Percentiles rank a stretch among this genome's conserved stretches.
Conservation (phyloP, 2,888 invertebrate species). For the Carterocephalus palaemon region DNA sequence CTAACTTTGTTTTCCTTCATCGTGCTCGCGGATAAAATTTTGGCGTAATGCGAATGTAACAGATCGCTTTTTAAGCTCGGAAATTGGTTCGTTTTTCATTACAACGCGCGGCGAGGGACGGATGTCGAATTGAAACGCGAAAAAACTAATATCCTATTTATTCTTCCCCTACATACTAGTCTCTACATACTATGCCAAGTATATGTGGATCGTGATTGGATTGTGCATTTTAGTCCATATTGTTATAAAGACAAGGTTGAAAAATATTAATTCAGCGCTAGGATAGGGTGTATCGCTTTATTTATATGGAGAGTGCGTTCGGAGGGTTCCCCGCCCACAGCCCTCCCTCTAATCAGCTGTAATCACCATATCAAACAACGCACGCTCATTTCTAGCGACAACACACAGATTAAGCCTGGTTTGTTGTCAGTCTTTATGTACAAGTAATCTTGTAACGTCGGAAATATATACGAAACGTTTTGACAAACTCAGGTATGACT, state of each 20-base stretch:
- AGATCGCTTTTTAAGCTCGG: constrained; percentile 57
- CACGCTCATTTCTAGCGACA: constrained; percentile 73
- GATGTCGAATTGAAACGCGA: constrained; percentile 58
- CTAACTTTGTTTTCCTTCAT: constrained; percentile 4
- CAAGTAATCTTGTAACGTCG: no score
- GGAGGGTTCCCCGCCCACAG: constrained; percentile 52
- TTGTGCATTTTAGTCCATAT: constrained; percentile 34
- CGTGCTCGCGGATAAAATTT: constrained; percentile 3
- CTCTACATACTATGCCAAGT: constrained; percentile 32
- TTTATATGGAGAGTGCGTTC: constrained; percentile 74
- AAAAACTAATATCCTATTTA: constrained; percentile 72
- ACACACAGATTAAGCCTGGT: constrained; percentile 63
- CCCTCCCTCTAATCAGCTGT: constrained; percentile 75
- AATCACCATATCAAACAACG: constrained; percentile 80
- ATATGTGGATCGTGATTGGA: constrained; percentile 8
- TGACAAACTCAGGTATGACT: no score
- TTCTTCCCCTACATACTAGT: constrained; percentile 48
- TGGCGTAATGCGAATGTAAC: constrained; percentile 28
- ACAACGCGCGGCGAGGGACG: constrained; percentile 55
- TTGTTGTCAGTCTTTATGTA: constrained; percentile 36
- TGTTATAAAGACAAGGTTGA: constrained; percentile 25
- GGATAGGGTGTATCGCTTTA: constrained; percentile 70
- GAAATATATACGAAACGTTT: no score
- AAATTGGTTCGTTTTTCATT: constrained; percentile 70
- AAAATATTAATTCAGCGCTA: constrained; percentile 36